A percentile compares a stretch with the other conserved stretches of the same genome.
These are phyloP conservation scores for Pollenia labialis DNA, from an alignment of 2,888 invertebrate species.

Conservation along the genomic window DNA sequence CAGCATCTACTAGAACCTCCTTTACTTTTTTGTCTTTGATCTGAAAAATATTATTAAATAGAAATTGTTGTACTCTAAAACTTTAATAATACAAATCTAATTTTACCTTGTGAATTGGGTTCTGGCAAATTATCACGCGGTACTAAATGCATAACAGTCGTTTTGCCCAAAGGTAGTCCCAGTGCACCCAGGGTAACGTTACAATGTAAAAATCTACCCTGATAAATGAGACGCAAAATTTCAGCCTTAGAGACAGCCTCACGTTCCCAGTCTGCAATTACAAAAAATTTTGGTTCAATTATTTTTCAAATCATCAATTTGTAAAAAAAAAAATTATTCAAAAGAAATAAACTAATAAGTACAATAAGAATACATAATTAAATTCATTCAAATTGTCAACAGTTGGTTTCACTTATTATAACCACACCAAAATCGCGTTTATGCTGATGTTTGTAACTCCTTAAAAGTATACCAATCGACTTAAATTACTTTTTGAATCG, in stretches of 20 bases:
- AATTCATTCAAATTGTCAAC: too few species aligned
- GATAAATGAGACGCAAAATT: slow-evolving; percentile 99
- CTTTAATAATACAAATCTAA: slow-evolving; percentile 11
- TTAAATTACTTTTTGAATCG: too few species aligned
- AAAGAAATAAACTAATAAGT: too few species aligned
- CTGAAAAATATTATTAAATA: slow-evolving; percentile 84
- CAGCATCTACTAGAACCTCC: slow-evolving; percentile 97
- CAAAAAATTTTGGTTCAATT: slow-evolving; percentile 40
- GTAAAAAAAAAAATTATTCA: too few species aligned
- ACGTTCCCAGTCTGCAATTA: slow-evolving; percentile 95
- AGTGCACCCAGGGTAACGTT: slow-evolving; percentile 99
- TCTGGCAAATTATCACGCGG: slow-evolving; percentile 99
- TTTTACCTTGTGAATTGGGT: slow-evolving; percentile 97
- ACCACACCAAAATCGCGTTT: too few species aligned
- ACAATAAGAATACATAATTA: too few species aligned
- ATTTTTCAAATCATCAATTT: too few species aligned
- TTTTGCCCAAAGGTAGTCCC: slow-evolving; percentile 98
- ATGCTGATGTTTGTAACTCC: too few species aligned
- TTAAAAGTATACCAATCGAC: too few species aligned
- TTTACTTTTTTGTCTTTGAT: slow-evolving; percentile 98
- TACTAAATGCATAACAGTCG: slow-evolving; percentile 99
- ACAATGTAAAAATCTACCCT: slow-evolving; percentile 99
- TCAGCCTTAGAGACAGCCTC: slow-evolving; percentile 98
- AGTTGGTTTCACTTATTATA: too few species aligned
- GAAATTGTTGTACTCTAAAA: slow-evolving; percentile 25